Conservation (phyloP, 2,888 invertebrate species). For the Horisme vitalbata region DNA sequence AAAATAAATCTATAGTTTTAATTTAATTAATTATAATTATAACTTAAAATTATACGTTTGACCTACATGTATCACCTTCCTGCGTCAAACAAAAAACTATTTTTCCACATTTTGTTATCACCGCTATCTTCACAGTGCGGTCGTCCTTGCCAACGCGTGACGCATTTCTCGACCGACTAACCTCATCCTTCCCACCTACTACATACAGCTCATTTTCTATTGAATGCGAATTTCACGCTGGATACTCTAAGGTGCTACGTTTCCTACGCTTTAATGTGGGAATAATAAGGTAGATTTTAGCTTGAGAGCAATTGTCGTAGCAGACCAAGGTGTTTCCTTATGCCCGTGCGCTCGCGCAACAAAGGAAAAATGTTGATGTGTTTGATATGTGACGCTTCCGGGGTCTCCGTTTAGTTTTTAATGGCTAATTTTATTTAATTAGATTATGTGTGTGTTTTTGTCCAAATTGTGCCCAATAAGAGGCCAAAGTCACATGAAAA, state of each 20-base stretch:
- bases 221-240: not conserved
- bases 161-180: conserved; percentile 5
- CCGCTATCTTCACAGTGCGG: conserved; percentile 33
- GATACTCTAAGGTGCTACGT: conserved; percentile 3
- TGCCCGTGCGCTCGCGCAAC: conserved; percentile 39
- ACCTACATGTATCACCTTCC: conserved; percentile 32
- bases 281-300: conserved; percentile 10
- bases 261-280: not conserved
- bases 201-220: conserved; percentile 13
- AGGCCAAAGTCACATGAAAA: no score
- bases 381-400: conserved; percentile 44
- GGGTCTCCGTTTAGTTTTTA: conserved; percentile 39
- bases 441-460: conserved; percentile 1
- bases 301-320: conserved; percentile 15
- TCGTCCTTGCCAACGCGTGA: conserved; percentile 33
- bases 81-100: conserved; percentile 24
- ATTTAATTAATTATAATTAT: not conserved
- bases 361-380: conserved; percentile 50
- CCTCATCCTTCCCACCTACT: conserved; percentile 8
- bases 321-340: conserved; percentile 51
- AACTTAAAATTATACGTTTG: conserved; percentile 11
- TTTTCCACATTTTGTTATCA: conserved; percentile 34
- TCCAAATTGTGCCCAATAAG: no score
- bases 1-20: not conserved
- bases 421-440: conserved; percentile 31